Conservation (phyloP, 2,888 invertebrate genomes). For the Leucoptera coffeella region DNA sequence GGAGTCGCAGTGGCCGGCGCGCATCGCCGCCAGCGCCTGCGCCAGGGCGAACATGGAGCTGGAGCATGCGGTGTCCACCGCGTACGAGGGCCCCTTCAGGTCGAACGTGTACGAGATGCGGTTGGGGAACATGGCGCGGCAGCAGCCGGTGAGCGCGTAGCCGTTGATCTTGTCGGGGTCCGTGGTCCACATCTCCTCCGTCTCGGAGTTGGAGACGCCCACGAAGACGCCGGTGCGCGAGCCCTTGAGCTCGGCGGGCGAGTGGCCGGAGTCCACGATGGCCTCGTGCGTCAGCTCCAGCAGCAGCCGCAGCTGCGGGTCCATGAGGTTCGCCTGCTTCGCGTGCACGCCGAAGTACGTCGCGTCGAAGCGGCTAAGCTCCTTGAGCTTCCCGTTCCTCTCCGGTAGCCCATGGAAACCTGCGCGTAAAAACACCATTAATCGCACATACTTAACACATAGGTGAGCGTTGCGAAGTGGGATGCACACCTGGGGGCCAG, state of each 20-base stretch:
- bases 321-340: slow-evolving; percentile 88
- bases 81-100: slow-evolving; percentile 90
- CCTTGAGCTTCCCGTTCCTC: slow-evolving; percentile 77
- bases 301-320: slow-evolving; percentile 84
- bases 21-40: slow-evolving; percentile 76
- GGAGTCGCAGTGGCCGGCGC: slow-evolving; percentile 87
- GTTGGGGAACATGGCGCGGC: slow-evolving; percentile 95
- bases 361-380: slow-evolving; percentile 75
- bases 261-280: slow-evolving; percentile 81
- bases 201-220: slow-evolving; percentile 87
- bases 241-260: slow-evolving; percentile 79
- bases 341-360: slow-evolving; percentile 88
- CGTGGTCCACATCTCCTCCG: slow-evolving; percentile 79
- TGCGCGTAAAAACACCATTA: slow-evolving; percentile 68
- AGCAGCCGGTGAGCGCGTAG: slow-evolving; percentile 91
- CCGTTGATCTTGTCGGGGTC: slow-evolving; percentile 85
- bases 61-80: slow-evolving; percentile 96
- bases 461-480: slow-evolving; percentile 1
- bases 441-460: too few species aligned
- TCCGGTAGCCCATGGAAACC: slow-evolving; percentile 75
- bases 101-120: slow-evolving; percentile 94
- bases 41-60: slow-evolving; percentile 89
- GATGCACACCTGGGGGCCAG: slow-evolving; percentile 64
- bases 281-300: slow-evolving; percentile 91
- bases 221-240: slow-evolving; percentile 91